These are phyloP conservation scores for Hirtodrosophila trivittata DNA, from an alignment of 2,888 invertebrate genomes.

Conservation along the genomic window DNA sequence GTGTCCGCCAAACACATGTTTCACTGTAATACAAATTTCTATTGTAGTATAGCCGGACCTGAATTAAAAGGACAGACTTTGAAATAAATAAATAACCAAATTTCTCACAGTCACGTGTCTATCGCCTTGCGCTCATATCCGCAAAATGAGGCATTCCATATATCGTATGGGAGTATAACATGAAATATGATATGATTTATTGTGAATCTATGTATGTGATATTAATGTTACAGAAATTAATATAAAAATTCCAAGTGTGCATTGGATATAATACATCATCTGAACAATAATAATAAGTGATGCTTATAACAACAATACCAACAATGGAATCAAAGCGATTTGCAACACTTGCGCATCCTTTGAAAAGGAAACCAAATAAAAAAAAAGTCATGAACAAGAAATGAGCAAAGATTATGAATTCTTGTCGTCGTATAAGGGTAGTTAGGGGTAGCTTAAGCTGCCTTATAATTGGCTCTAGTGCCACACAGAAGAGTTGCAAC, in stretches of 20 bases:
- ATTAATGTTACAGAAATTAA: constrained; percentile 74
- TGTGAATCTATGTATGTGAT: constrained; percentile 34
- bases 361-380: constrained; percentile 29
- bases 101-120: constrained; percentile 38
- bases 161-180: constrained; percentile 28
- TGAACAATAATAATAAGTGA: constrained; percentile 49
- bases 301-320: constrained; percentile 62
- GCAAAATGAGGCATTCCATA: constrained; percentile 28
- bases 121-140: constrained; percentile 3
- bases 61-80: not conserved
- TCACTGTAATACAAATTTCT: too few species aligned
- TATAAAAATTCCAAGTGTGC: constrained; percentile 79
- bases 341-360: constrained; percentile 77
- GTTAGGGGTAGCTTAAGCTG: constrained; percentile 38
- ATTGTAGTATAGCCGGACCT: constrained; percentile 1
- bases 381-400: constrained; percentile 44
- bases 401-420: constrained; percentile 68
- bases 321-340: constrained; percentile 80
- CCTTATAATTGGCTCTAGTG: constrained; percentile 68
- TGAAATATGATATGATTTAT: constrained; percentile 59
- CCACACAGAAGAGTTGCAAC: constrained; percentile 55
- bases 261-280: constrained; percentile 69
- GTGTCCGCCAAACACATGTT: too few species aligned
- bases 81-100: constrained; percentile 18
- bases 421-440: constrained; percentile 26